phyloP scores from a whole-genome alignment of 2,113 vertebrate species.

The Copsychus sechellarum region DNA sequence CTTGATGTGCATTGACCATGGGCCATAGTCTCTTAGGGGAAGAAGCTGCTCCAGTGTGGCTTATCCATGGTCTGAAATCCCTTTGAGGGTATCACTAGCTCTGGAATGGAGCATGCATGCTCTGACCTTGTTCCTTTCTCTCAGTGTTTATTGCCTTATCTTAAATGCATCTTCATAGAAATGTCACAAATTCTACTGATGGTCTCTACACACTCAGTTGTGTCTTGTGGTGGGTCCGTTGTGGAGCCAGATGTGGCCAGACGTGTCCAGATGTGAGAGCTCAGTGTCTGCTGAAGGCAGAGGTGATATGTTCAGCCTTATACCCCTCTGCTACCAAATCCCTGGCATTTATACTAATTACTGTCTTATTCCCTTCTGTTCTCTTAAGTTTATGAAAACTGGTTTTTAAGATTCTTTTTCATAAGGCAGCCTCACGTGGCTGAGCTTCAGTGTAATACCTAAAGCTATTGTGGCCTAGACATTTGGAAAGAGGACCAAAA shows the following conservation, averaged over 20 bases:
- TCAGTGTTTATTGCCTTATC: background rate
- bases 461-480: background rate
- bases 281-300: background rate
- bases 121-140: background rate
- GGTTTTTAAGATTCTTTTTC: background rate
- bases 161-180: background rate
- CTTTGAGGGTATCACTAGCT: background rate
- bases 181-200: background rate
- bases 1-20: background rate
- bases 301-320: background rate
- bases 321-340: rapidly evolving
- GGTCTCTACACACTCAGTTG: background rate
- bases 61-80: background rate
- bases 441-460: background rate
- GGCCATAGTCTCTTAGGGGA: background rate
- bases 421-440: background rate
- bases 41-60: background rate
- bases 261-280: background rate
- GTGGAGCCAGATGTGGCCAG: background rate
- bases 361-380: background rate
- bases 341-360: background rate
- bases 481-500: background rate
- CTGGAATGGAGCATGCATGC: background rate
- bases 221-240: background rate
- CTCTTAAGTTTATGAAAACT: background rate